phyloP scores from a whole-genome alignment of 2,797 vertebrate genomes.

The Graptemys geographica region DNA sequence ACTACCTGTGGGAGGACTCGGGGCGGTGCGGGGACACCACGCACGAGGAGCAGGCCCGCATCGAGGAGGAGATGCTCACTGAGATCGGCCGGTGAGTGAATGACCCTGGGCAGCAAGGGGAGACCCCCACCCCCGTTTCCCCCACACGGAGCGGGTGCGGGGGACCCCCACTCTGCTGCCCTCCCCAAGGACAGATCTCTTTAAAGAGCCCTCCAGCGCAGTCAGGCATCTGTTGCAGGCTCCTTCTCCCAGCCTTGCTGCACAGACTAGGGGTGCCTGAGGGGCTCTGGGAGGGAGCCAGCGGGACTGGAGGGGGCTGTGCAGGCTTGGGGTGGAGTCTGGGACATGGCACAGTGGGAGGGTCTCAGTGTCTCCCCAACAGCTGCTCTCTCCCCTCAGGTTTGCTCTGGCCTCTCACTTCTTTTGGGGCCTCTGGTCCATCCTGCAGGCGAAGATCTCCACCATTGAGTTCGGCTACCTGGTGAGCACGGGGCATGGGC shows the following conservation, averaged over 20 bases:
- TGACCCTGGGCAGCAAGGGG: fast-evolving
- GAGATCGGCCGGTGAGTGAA: slow-evolving; percentile 88
- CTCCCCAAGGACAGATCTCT: no score
- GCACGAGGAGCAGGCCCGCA: slow-evolving; percentile 75
- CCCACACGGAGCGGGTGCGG: no score
- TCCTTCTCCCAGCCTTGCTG: background rate
- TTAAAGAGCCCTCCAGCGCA: background rate
- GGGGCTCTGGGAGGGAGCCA: background rate
- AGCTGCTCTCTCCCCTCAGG: slow-evolving; percentile 67
- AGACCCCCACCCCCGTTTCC: no score
- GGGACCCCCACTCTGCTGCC: no score
- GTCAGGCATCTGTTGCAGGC: background rate
- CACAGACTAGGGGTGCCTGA: background rate
- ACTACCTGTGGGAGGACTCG: slow-evolving; percentile 86
- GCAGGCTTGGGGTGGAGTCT: background rate
- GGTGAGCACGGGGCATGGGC: slow-evolving; percentile 79
- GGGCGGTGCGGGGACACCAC: slow-evolving; percentile 11
- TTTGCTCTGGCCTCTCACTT: slow-evolving; percentile 94
- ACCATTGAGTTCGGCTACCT: slow-evolving; percentile 96
- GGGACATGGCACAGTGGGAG: background rate
- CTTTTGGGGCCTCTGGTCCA: slow-evolving; percentile 96
- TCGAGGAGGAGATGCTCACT: slow-evolving; percentile 86
- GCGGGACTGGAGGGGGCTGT: background rate
- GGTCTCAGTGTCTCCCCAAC: background rate
- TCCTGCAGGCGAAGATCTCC: slow-evolving; percentile 94